Evolutionary conservation across 2,797 vertebrate species (phyloP).

Genomic region (Chromobotia macracanthus): DNA sequence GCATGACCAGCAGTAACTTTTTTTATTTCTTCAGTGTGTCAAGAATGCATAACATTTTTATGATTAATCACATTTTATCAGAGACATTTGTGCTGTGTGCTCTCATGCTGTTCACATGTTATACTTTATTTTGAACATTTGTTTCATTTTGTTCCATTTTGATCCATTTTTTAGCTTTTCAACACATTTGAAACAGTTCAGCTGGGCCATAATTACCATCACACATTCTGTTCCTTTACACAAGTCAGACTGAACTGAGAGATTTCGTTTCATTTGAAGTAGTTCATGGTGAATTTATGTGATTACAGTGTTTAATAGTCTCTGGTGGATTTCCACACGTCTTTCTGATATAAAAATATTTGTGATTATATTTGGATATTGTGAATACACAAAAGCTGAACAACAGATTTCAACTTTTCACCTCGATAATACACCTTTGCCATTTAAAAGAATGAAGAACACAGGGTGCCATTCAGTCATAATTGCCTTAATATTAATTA

Average conservation of each 20-base stretch:
- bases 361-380: background rate
- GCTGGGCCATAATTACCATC: background rate
- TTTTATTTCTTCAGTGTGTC: background rate
- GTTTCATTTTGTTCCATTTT: constrained; percentile 4
- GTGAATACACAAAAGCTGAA: background rate
- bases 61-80: constrained; percentile 1
- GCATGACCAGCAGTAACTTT: background rate
- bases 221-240: constrained; percentile 1
- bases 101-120: constrained; percentile 5
- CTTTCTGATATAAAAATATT: background rate
- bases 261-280: constrained; percentile 3
- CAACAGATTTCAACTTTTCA: background rate
- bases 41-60: background rate
- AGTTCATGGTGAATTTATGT: background rate
- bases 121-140: constrained; percentile 15
- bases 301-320: background rate
- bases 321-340: background rate
- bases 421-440: background rate
- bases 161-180: background rate
- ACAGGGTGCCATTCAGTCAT: background rate
- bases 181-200: background rate
- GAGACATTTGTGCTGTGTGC: background rate
- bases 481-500: background rate
- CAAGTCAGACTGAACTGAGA: background rate
- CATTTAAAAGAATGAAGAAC: background rate